These are phyloP conservation scores for Potamarius usumacintae DNA, from an alignment of 2,113 vertebrate genomes.

Conservation along the genomic window DNA sequence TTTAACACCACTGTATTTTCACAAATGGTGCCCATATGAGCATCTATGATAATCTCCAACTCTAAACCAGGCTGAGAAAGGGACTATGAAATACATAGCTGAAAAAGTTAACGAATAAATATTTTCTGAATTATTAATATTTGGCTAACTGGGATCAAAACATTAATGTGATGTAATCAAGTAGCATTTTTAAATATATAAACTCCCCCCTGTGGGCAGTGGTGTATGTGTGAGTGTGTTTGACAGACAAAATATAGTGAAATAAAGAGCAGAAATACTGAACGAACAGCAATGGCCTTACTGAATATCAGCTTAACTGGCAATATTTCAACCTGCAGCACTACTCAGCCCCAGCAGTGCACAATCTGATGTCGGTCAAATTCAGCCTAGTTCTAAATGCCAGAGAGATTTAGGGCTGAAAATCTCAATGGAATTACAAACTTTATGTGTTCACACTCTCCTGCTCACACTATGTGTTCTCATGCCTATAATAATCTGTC, in stretches of 20 bases:
- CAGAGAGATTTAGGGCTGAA: neutral
- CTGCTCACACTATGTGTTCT: neutral
- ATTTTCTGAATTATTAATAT: neutral
- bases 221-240: neutral
- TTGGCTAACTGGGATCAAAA: neutral
- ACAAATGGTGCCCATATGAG: neutral
- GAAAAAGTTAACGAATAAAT: neutral
- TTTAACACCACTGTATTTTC: neutral
- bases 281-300: neutral
- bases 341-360: neutral
- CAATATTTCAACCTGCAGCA: neutral
- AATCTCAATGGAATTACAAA: neutral
- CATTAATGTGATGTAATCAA: slow-evolving; percentile 7
- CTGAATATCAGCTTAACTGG: neutral
- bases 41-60: neutral
- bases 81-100: neutral
- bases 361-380: neutral
- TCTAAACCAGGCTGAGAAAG: neutral
- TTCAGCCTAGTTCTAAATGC: neutral
- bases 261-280: neutral
- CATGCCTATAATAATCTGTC: neutral
- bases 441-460: neutral
- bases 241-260: neutral
- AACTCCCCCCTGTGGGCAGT: neutral
- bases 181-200: neutral